A percentile compares a stretch with the other conserved stretches of the same genome.
Conservation (phyloP, 2,888 invertebrate species). For the Parochlus steinenii region DNA sequence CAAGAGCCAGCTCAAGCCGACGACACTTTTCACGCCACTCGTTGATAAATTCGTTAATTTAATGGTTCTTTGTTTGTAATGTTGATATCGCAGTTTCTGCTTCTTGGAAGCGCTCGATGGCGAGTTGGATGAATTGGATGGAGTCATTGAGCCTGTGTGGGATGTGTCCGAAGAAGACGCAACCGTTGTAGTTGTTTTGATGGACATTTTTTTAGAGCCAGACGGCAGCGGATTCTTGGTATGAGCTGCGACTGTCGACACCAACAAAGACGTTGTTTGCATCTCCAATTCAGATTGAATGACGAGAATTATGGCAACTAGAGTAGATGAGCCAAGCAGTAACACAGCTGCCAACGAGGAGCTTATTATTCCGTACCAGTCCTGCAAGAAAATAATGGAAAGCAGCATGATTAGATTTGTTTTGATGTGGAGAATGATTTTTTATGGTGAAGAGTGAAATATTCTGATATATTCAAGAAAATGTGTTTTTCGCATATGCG, state of each 20-base stretch:
- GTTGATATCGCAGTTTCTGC: constrained; percentile 14
- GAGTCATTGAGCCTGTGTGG: neutral
- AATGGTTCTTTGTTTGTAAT: constrained; percentile 11
- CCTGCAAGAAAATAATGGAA: constrained; percentile 29
- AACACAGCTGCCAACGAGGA: constrained; percentile 44
- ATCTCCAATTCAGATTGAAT: constrained; percentile 26
- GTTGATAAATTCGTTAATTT: constrained; percentile 18
- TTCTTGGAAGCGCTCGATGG: constrained; percentile 1
- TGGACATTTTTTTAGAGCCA: constrained; percentile 9
- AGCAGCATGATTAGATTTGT: constrained; percentile 5
- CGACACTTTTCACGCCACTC: constrained; percentile 22
- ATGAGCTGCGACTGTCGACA: constrained; percentile 1
- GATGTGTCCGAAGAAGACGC: constrained; percentile 7
- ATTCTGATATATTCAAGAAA: too few relatives aligned
- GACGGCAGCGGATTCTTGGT: neutral
- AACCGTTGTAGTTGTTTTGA: constrained; percentile 9
- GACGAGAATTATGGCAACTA: constrained; percentile 29
- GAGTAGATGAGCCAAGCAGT: constrained; percentile 45
- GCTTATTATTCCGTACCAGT: constrained; percentile 39
- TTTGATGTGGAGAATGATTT: too few relatives aligned
- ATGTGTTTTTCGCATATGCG: too few relatives aligned
- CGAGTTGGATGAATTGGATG: constrained; percentile 1
- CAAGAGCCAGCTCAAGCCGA: constrained; percentile 30
- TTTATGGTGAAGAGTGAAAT: too few relatives aligned
- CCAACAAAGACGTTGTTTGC: constrained; percentile 3